Conservation (phyloP, 2,888 invertebrate species). For the Athripsodes cinereus region DNA sequence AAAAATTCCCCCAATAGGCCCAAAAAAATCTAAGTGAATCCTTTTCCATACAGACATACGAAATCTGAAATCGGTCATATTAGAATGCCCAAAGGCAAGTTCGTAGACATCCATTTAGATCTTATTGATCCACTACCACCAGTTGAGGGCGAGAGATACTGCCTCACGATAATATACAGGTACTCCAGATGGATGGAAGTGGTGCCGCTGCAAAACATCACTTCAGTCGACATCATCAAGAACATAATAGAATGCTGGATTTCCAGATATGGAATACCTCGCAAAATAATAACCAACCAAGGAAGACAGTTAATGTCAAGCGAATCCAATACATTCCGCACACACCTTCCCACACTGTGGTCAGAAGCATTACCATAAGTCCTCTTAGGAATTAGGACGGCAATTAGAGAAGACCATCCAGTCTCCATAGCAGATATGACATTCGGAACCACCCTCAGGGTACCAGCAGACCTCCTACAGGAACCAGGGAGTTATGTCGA, state of each 20-base stretch:
- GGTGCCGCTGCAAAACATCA: not conserved
- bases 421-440: no score
- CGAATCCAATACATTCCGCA: not conserved
- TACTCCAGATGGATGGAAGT: not conserved
- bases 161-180: not conserved
- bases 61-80: not conserved
- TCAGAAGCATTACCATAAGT: no score
- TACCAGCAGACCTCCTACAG: no score
- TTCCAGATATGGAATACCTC: not conserved
- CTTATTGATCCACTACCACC: not conserved
- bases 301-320: not conserved
- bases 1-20: no score
- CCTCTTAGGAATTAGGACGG: no score
- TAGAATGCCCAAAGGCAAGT: not conserved
- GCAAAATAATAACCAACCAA: not conserved
- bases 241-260: not conserved
- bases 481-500: no score
- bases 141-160: not conserved
- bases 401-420: no score
- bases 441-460: no score
- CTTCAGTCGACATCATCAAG: not conserved
- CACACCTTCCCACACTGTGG: not conserved
- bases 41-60: no score
- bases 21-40: no score
- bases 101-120: not conserved